These are phyloP conservation scores for Lochmaea capreae DNA, from an alignment of 2,888 invertebrate species.

Conservation along the genomic window DNA sequence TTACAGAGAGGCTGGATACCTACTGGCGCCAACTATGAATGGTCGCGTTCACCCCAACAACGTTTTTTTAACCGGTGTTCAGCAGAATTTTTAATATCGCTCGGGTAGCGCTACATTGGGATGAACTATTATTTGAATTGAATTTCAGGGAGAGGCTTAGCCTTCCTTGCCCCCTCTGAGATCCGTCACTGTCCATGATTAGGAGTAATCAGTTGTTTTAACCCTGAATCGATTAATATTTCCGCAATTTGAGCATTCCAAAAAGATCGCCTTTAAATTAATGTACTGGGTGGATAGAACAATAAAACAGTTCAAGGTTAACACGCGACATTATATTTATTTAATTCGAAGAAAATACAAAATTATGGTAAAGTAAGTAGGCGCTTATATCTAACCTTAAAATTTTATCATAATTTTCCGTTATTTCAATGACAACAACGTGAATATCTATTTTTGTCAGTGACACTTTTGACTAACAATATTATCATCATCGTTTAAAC, in stretches of 20 bases:
- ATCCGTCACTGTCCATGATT: too few species aligned
- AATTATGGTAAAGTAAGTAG: not conserved
- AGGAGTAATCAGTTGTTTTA: not conserved
- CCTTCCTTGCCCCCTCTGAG: too few species aligned
- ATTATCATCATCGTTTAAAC: constrained; percentile 33
- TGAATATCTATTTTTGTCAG: constrained; percentile 35
- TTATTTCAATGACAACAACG: constrained; percentile 20
- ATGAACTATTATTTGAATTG: too few species aligned
- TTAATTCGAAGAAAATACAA: not conserved
- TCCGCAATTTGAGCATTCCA: not conserved
- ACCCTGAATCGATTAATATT: not conserved
- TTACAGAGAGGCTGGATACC: too few species aligned
- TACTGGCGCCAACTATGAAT: too few species aligned
- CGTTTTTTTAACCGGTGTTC: too few species aligned
- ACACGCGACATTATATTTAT: not conserved
- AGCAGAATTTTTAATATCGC: too few species aligned
- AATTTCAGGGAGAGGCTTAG: too few species aligned
- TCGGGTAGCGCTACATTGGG: too few species aligned
- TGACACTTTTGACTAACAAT: constrained; percentile 29
- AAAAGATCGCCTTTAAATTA: not conserved
- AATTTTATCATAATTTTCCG: constrained; percentile 17
- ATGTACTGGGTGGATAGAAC: not conserved
- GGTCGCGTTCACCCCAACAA: too few species aligned
- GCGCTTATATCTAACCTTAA: constrained; percentile 1
- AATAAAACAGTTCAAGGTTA: not conserved